phyloP scores from a whole-genome alignment of 1,140 invertebrate genomes.

The Drosophila watanabei region DNA sequence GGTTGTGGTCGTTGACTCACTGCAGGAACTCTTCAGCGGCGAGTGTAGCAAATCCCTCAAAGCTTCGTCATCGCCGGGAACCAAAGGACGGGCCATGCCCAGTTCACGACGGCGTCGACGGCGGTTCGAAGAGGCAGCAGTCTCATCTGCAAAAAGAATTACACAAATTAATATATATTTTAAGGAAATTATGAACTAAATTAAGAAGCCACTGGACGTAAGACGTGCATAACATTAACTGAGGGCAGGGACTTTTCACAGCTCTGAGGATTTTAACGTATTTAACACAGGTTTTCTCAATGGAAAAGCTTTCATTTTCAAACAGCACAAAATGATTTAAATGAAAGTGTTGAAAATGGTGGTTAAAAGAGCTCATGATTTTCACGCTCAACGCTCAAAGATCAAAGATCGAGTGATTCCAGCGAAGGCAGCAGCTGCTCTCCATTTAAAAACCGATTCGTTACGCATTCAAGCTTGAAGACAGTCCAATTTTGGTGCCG shows the following conservation, averaged over 20 bases:
- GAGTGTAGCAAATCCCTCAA: constrained; percentile 71
- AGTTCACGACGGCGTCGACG: constrained; percentile 85
- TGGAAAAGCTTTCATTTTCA: constrained; percentile 31
- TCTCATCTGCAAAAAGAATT: constrained; percentile 82
- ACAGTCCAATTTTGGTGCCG: constrained; percentile 31
- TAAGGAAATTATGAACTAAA: not conserved
- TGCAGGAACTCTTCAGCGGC: constrained; percentile 70
- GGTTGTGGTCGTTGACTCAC: constrained; percentile 51
- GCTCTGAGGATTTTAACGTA: constrained; percentile 62
- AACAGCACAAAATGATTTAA: constrained; percentile 54
- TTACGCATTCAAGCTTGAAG: constrained; percentile 60
- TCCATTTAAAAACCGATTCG: constrained; percentile 15
- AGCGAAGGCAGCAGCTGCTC: constrained; percentile 1
- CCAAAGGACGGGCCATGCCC: constrained; percentile 77
- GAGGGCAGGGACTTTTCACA: constrained; percentile 16
- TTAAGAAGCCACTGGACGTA: constrained; percentile 1
- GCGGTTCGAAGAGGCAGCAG: constrained; percentile 65
- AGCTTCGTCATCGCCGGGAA: constrained; percentile 83
- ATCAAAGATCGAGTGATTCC: constrained; percentile 40
- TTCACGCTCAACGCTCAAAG: constrained; percentile 15
- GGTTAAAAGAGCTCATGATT: constrained; percentile 11
- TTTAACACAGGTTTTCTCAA: constrained; percentile 60
- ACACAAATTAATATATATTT: not conserved
- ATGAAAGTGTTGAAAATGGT: constrained; percentile 45
- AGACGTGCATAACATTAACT: constrained; percentile 53